These are phyloP conservation scores for Phalacrocorax carbo DNA, from an alignment of 2,113 vertebrate species.

Conservation along the genomic window DNA sequence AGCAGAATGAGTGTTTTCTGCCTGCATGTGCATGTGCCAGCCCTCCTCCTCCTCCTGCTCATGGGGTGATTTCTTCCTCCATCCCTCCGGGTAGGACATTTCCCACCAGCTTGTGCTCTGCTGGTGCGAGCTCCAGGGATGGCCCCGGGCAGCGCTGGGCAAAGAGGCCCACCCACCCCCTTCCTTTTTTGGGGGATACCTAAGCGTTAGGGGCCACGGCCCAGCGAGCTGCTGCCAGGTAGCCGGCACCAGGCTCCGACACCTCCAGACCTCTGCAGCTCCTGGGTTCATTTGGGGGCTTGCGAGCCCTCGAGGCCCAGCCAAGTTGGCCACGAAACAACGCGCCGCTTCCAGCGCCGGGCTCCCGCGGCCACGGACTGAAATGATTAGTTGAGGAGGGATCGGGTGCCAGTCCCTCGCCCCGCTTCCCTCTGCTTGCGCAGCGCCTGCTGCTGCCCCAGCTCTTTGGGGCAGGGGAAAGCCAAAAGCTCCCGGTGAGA, in stretches of 20 bases:
- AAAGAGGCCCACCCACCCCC: background rate
- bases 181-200: rapidly evolving
- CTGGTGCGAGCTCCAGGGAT: background rate
- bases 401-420: background rate
- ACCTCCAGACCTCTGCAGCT: background rate
- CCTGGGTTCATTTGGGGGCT: background rate
- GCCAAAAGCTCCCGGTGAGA: background rate
- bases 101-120: rapidly evolving
- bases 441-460: background rate
- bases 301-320: background rate
- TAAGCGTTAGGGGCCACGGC: background rate
- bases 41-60: background rate
- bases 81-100: background rate
- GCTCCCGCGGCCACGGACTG: background rate
- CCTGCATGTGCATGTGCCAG: rapidly evolving
- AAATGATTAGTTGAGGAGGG: slow-evolving; percentile 43
- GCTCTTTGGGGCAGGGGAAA: background rate
- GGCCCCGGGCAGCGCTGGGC: background rate
- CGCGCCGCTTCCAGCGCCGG: background rate
- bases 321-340: slow-evolving; percentile 19
- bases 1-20: background rate
- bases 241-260: background rate
- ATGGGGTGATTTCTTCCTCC: rapidly evolving
- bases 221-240: background rate
- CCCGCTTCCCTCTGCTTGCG: background rate